These are phyloP conservation scores for Myocastor coypus DNA, from an alignment of 2,113 vertebrate species.

Conservation along the genomic window DNA sequence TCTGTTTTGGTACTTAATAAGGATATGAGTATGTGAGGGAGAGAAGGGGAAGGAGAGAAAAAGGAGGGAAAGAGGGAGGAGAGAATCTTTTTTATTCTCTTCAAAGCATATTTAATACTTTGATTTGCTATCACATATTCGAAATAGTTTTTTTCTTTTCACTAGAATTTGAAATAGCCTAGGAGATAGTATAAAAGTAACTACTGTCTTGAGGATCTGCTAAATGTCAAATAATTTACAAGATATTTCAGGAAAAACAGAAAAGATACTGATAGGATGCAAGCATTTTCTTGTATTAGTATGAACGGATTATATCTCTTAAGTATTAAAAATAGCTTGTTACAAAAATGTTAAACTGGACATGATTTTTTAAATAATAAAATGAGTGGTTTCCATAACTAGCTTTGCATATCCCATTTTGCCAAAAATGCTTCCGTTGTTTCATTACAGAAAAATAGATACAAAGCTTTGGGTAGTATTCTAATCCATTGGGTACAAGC, in stretches of 20 bases:
- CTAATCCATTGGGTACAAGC: background rate
- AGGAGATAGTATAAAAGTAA: background rate
- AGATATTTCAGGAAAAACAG: slow-evolving; percentile 20
- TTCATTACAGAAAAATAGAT: background rate
- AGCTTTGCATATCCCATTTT: background rate
- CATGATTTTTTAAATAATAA: slow-evolving; percentile 24
- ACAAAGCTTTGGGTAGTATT: background rate
- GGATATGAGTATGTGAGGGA: background rate
- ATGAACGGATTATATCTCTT: background rate
- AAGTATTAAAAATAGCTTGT: slow-evolving; percentile 32
- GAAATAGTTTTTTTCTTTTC: slow-evolving; percentile 22
- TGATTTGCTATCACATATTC: slow-evolving; percentile 21
- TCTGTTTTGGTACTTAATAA: slow-evolving; percentile 22
- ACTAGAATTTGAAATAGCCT: background rate
- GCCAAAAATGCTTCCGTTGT: background rate
- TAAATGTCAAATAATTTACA: background rate
- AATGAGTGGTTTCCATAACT: background rate
- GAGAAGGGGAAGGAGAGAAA: too few relatives aligned
- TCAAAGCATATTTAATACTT: background rate
- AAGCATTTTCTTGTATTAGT: background rate
- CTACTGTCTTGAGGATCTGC: background rate
- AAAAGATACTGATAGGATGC: background rate
- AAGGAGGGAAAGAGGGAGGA: background rate
- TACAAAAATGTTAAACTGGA: slow-evolving; percentile 23
- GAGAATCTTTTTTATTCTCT: background rate